Percentiles rank a stretch among this genome's conserved stretches.
Conservation (phyloP, 2,888 invertebrate genomes). For the Thecocarcelia acutangulata region DNA sequence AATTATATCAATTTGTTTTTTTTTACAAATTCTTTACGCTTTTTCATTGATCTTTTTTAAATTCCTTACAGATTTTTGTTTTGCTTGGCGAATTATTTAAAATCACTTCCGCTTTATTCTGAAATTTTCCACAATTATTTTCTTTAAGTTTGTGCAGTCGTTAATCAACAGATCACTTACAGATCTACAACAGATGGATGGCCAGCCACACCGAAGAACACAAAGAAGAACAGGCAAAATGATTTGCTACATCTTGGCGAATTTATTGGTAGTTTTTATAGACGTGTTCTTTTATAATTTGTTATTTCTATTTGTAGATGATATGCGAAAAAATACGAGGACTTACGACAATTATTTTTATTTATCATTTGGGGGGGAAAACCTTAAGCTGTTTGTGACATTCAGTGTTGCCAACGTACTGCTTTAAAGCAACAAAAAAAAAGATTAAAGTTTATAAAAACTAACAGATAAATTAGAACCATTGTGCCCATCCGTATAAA, state of each 20-base stretch:
- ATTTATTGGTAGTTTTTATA: slow-evolving; percentile 23
- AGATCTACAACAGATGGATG: slow-evolving; percentile 1
- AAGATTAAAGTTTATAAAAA: no score
- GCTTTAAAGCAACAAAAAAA: not conserved
- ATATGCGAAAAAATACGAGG: not conserved
- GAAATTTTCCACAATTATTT: slow-evolving; percentile 12
- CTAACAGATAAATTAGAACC: no score
- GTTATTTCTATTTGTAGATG: slow-evolving; percentile 3
- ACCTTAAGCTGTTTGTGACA: slow-evolving; percentile 34
- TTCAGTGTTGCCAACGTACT: not conserved
- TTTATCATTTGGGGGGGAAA: not conserved
- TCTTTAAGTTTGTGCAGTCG: slow-evolving; percentile 20
- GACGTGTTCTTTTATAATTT: not conserved
- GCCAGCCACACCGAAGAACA: not conserved
- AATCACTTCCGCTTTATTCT: slow-evolving; percentile 45
- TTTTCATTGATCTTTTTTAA: slow-evolving; percentile 57
- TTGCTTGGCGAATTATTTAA: slow-evolving; percentile 3
- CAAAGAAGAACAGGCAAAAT: not conserved
- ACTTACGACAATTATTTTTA: slow-evolving; percentile 28
- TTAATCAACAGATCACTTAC: slow-evolving; percentile 18
- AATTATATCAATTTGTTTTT: slow-evolving; percentile 50
- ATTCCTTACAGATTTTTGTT: not conserved
- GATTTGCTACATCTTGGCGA: slow-evolving; percentile 1
- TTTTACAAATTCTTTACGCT: slow-evolving; percentile 46
- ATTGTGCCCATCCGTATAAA: no score